Base-by-base conservation (phyloP, 2,113 vertebrate genomes). In the Octodon degus region DNA sequence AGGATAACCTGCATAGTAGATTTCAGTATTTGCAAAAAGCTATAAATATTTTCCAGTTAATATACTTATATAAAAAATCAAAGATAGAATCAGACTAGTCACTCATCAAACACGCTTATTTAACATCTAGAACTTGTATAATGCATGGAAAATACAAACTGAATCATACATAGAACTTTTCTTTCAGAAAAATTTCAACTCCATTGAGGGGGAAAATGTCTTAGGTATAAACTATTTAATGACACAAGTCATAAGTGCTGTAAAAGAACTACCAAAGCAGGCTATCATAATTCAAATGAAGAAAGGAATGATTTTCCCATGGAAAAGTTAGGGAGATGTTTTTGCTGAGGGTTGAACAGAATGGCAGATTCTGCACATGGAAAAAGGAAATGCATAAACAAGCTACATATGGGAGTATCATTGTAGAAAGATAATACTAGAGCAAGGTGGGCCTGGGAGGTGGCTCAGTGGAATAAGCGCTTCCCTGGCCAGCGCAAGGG, bases 21-120 rank as follows among this genome's bases (percentile, higher is more conserved):
- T 91, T 91, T n/a, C 3, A 67, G 72, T 88, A 87, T 20, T 25
- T 80, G 11, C 27, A 70, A 79, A 34, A 72, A 85, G 50, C 24
- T 79, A 17, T 55, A 34, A 93, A 62, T 84, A 77, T 79, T 70
- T 87, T 90, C 72, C 20, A 92, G 72, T 72, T 76, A 67, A 55
- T 62, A 74, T 47, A 80, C n/a, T 53, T 22, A 65, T 40, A 72
- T 74, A 77, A 77, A 43, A 43, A 93, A 77, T 79, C 24, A 88
- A 91, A n/a, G 22, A 65, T 34, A 19, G 13, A 58, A 79, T 88
- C 25, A 80, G 37, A 80, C 84, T 30, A 80, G 30, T 93, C n/a
- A 65, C 25, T 88, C 24, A 87, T 43, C 17, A 68, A 62, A 40
- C 11, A 76, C 47, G 68, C 32, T 47, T 40, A 12, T 74, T 95